These are phyloP conservation scores for Rhodeus uyekii DNA, from an alignment of 2,797 vertebrate species.

Conservation along the genomic window DNA sequence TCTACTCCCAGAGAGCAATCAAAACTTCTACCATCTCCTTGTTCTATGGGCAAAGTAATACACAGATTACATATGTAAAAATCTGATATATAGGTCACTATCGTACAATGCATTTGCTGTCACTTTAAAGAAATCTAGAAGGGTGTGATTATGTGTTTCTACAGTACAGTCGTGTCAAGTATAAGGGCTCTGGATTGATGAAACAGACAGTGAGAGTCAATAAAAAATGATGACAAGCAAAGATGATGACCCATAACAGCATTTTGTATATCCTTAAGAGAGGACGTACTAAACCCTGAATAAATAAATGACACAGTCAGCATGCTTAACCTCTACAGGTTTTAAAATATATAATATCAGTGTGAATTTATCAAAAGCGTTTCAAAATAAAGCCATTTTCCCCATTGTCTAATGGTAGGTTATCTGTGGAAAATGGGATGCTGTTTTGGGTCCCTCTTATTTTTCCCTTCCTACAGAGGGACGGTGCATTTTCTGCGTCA, in stretches of 20 bases:
- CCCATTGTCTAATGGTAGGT: neutral
- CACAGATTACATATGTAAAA: conserved; percentile 15
- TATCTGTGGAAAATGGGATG: neutral
- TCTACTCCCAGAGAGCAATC: neutral
- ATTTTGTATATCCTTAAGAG: conserved; percentile 1
- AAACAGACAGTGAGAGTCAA: conserved; percentile 4
- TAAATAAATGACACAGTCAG: conserved; percentile 12
- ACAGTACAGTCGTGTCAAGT: conserved; percentile 61
- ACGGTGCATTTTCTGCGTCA: conserved; percentile 5
- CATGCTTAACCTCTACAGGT: neutral
- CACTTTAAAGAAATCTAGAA: conserved; percentile 32
- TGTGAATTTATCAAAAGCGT: neutral
- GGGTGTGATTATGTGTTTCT: conserved; percentile 52
- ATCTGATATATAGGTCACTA: neutral
- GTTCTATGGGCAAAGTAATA: neutral
- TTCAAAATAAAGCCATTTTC: neutral
- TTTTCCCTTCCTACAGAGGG: neutral
- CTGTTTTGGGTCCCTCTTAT: conserved; percentile 17
- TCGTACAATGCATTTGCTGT: conserved; percentile 42
- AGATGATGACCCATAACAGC: conserved; percentile 31
- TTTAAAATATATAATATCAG: conserved; percentile 1
- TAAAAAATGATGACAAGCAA: conserved; percentile 30
- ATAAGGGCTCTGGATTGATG: conserved; percentile 25
- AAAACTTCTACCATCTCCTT: conserved; percentile 1
- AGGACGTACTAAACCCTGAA: conserved; percentile 13